Base-by-base conservation (phyloP, 2,888 invertebrate species). In the Ctenicera cuprea region DNA sequence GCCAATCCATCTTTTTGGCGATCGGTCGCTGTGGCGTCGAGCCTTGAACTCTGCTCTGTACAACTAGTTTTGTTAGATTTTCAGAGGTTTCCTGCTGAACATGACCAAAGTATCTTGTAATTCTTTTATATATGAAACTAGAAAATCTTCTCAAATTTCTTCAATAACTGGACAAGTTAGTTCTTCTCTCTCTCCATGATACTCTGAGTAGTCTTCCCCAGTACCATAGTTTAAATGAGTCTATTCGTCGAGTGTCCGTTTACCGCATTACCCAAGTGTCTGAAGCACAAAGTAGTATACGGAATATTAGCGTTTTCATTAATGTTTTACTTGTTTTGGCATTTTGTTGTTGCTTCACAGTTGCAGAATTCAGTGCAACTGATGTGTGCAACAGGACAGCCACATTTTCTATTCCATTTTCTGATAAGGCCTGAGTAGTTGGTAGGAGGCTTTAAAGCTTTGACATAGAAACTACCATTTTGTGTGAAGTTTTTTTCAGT, bases 221-320 rank as follows among this genome's bases (percentile, higher is more conserved):
- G 26, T 3, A 52, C 52, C 52, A 22, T 20, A 52, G n/a, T 52
- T 52, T 18, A 52, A 59, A 59, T n/a, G 59, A 33, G 26, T 38
- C 18, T 59, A 59, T 33, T 33, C 33, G 38, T 59, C 38, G 33
- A 14, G 59, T 26, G 33, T 18, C 18, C 14, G 37, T n/a, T 59
- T 33, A 33, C 16, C 59, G 33, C 37, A 59, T 38, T 37, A 38
- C 33, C 37, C 22, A 33, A 8, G 16, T 59, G 30, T 59, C 59
- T 59, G 37, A 59, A 14, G 38, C 1, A 16, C 11, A 59, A 7
- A 38, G 14, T 37, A 38, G 11, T 22, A 59, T 59, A 30, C 33
- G 59, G 8, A 59, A 59, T 11, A 37, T 16, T n/a, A 59, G 59
- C 5, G 59, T 16, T 33, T 59, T 59, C 38, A 45, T 45, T 45